Evolutionary conservation across 1,140 invertebrate species (phyloP).

Genomic region (Neelides sp.): DNA sequence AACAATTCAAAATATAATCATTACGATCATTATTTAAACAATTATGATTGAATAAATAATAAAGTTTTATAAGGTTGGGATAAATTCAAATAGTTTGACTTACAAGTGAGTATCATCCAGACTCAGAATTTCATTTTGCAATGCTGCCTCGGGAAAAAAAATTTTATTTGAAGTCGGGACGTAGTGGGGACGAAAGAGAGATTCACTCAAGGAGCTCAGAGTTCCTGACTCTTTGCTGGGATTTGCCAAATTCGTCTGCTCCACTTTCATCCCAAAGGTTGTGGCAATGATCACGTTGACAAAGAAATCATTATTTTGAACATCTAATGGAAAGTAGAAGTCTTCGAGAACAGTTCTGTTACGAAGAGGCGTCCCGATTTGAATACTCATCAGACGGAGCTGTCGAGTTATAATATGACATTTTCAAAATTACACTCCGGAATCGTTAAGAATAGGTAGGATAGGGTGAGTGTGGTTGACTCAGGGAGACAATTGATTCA

Average conservation of each 20-base stretch:
- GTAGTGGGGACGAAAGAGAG: constrained; percentile 34
- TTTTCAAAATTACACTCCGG: too few relatives aligned
- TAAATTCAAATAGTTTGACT: too few relatives aligned
- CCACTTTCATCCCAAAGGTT: constrained; percentile 34
- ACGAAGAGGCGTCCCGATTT: constrained; percentile 41
- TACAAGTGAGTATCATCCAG: constrained; percentile 13
- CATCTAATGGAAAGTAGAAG: constrained; percentile 38
- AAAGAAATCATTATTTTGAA: constrained; percentile 43
- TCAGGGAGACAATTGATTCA: too few relatives aligned
- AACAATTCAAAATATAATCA: too few relatives aligned
- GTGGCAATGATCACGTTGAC: constrained; percentile 38
- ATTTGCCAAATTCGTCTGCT: constrained; percentile 32
- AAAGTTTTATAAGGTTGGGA: too few relatives aligned
- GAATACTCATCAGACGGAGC: constrained; percentile 39
- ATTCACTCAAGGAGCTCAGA: constrained; percentile 30
- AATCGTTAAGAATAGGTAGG: too few relatives aligned
- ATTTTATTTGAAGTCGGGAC: constrained; percentile 38
- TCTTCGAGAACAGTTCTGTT: constrained; percentile 37
- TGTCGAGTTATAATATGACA: constrained; percentile 30
- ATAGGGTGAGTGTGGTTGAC: too few relatives aligned
- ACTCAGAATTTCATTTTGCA: constrained; percentile 27
- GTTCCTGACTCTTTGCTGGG: constrained; percentile 34
- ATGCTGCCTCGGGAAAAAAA: constrained; percentile 37
- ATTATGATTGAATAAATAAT: not conserved
- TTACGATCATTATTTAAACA: not conserved